These are phyloP conservation scores for Nerophis ophidion DNA, from an alignment of 2,113 vertebrate species.

Conservation along the genomic window DNA sequence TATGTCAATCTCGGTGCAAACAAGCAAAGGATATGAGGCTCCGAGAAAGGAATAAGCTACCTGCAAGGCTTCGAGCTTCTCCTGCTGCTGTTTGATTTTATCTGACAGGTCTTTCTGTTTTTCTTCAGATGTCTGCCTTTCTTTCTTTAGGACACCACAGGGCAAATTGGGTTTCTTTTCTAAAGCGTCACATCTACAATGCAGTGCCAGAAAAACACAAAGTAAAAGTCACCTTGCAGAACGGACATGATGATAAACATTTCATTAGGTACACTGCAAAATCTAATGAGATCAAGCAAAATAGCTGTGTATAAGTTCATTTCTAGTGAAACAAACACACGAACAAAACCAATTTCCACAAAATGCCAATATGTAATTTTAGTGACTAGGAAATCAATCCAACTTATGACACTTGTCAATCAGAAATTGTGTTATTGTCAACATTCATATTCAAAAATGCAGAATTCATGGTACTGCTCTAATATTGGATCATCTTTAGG, in stretches of 20 bases:
- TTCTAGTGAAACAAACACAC: not conserved
- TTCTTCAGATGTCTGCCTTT: slow-evolving; percentile 79
- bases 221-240: not conserved
- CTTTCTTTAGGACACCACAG: slow-evolving; percentile 83
- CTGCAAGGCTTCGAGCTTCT: slow-evolving; percentile 88
- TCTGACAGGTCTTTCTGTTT: slow-evolving; percentile 88
- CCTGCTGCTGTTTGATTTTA: slow-evolving; percentile 90
- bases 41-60: slow-evolving; percentile 44
- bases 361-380: too few relatives aligned
- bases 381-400: too few relatives aligned
- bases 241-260: not conserved
- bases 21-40: not conserved
- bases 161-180: slow-evolving; percentile 95
- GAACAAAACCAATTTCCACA: too few relatives aligned
- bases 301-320: too few relatives aligned
- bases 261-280: not conserved
- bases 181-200: slow-evolving; percentile 82
- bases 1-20: not conserved
- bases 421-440: too few relatives aligned
- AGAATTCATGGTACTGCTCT: not conserved
- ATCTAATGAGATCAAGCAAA: not conserved
- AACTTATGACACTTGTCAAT: too few relatives aligned
- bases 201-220: not conserved
- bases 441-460: too few relatives aligned
- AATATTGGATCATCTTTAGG: not conserved